Percentiles rank a stretch among this genome's conserved stretches.
phyloP scores from a whole-genome alignment of 2,113 vertebrate species.

The Sinocyclocheilus rhinocerous region DNA sequence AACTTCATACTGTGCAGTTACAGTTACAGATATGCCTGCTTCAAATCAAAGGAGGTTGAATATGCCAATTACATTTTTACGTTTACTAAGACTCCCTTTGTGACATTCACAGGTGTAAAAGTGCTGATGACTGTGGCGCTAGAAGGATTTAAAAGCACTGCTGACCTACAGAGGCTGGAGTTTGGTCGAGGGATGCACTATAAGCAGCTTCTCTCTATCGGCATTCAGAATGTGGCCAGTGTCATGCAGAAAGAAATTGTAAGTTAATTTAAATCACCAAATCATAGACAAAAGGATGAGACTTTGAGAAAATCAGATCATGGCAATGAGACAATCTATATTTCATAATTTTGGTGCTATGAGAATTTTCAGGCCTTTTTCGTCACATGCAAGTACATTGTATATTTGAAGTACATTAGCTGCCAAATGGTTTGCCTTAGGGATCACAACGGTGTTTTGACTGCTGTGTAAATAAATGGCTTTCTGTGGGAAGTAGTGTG shows the following conservation, averaged over 20 bases:
- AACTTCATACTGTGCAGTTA: not conserved
- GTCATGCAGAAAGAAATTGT: slow-evolving; percentile 81
- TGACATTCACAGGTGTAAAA: slow-evolving; percentile 72
- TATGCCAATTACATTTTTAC: not conserved
- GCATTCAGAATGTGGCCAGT: slow-evolving; percentile 75
- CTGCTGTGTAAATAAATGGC: not conserved
- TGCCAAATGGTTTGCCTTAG: not conserved
- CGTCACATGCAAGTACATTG: not conserved
- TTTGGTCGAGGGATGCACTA: slow-evolving; percentile 88
- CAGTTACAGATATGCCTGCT: not conserved
- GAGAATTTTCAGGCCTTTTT: not conserved
- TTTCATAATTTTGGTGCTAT: not conserved
- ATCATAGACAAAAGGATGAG: not conserved
- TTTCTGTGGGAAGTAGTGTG: not conserved
- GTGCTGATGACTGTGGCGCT: slow-evolving; percentile 81
- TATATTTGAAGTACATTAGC: not conserved
- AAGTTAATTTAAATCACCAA: slow-evolving; percentile 62
- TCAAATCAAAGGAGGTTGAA: not conserved
- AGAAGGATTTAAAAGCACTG: slow-evolving; percentile 70
- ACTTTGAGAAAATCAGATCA: not conserved
- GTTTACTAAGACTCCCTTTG: not conserved
- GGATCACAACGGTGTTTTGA: not conserved
- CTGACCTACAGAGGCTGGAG: slow-evolving; percentile 82
- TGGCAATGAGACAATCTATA: no score
- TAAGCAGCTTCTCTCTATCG: slow-evolving; percentile 74